A percentile compares a stretch with the other conserved stretches of the same genome.
phyloP scores from a whole-genome alignment of 2,888 invertebrate genomes.

The Epirrhoe tristata region DNA sequence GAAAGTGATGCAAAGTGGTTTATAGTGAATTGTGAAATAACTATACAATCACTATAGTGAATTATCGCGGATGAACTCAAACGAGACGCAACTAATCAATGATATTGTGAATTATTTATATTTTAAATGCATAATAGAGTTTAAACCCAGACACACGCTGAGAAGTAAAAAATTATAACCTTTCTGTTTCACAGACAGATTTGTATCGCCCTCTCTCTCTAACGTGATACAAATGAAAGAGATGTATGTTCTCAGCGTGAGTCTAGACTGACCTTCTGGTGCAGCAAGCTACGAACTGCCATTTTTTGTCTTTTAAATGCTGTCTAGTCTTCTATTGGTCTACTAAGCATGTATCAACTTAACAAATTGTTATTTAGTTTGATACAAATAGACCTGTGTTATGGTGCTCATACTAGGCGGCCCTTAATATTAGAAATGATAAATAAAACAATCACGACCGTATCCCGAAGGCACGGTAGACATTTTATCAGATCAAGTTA shows the following conservation, averaged over 20 bases:
- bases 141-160: slow-evolving; percentile 5
- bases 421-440: too few species aligned
- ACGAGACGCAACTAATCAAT: slow-evolving; percentile 11
- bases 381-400: slow-evolving; percentile 1
- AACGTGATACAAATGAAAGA: slow-evolving; percentile 12
- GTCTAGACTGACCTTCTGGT: slow-evolving; percentile 19
- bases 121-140: slow-evolving; percentile 16
- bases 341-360: slow-evolving; percentile 15
- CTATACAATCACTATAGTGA: slow-evolving; percentile 6
- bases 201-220: slow-evolving; percentile 17
- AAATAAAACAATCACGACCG: too few species aligned
- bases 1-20: background rate
- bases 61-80: slow-evolving; percentile 6
- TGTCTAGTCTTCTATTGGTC: slow-evolving; percentile 36
- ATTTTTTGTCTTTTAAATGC: slow-evolving; percentile 25
- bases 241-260: slow-evolving; percentile 13
- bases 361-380: background rate
- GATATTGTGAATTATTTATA: slow-evolving; percentile 18
- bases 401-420: background rate
- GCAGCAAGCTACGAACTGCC: slow-evolving; percentile 33
- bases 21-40: slow-evolving; percentile 5
- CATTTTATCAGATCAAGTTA: too few species aligned
- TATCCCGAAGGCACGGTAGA: too few species aligned
- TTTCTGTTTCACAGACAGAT: background rate
- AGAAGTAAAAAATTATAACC: background rate